Evolutionary conservation across 2,113 vertebrate genomes (phyloP), one percentile per base, ranked within the genome.

Genomic region (Capreolus pygargus): DNA sequence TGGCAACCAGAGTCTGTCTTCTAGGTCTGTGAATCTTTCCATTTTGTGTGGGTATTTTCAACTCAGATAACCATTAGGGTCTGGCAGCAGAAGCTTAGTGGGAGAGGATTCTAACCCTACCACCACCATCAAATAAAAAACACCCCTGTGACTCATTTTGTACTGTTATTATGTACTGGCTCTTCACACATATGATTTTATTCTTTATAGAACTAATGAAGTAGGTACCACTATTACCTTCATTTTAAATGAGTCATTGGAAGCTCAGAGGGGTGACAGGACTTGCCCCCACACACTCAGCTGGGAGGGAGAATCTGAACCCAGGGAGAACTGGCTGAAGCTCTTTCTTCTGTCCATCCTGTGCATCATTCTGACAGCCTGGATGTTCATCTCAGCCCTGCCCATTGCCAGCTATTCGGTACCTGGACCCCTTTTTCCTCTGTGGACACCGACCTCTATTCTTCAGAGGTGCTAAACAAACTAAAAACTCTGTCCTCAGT

Each of bases 371-470:
- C 81, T 4, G 16, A 55, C 3, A 15, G 52, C 36, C 2, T 27
- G 17, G 5, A 12, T 8, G 43, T 36, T 39, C 27, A 17, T 57
- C 60, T 70, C 54, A 55, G 82, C 8, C 86, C 74, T 7, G 3
- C 21, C 1, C 15, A 13, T 43, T 36, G 2, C 50, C 28, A 9
- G 27, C 47, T 57, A 4, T 11, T 64, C 2, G 1, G 43, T n/a
- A 47, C 88, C 45, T 61, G 36, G 57, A 28, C 30, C 52, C 64
- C 15, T 52, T 83, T 45, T 45, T 15, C 54, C 27, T 64, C 43
- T 47, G 8, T 54, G 76, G 55, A 84, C 25, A n/a, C 33, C 0
- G 6, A 52, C 10, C 7, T 36, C 78, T 50, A 11, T 11, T 16
- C 6, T 25, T 74, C 28, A 12, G 47, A 84, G 82, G 61, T 33